phyloP scores from a whole-genome alignment of 2,888 invertebrate species.

The Drosophila kuntzei region DNA sequence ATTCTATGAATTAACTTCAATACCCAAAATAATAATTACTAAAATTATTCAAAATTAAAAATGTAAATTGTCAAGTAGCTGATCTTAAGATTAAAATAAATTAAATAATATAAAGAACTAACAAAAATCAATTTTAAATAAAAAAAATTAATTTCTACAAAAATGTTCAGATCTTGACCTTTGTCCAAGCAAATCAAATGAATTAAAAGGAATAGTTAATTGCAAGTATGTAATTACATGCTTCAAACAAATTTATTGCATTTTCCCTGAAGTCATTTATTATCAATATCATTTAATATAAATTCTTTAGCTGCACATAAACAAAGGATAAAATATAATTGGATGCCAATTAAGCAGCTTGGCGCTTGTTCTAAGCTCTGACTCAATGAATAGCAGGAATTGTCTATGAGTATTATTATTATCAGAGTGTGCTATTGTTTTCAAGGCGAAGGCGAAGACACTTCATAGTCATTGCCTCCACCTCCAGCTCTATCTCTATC shows the following conservation, averaged over 20 bases:
- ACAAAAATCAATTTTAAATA: too few species aligned
- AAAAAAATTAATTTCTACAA: too few species aligned
- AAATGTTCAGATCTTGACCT: too few species aligned
- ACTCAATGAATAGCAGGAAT: constrained; percentile 18
- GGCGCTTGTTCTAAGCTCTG: background rate
- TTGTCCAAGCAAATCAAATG: background rate
- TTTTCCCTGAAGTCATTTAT: background rate
- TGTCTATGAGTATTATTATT: constrained; percentile 22
- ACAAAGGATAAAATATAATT: constrained; percentile 28
- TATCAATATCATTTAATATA: constrained; percentile 13
- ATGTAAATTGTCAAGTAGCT: too few species aligned
- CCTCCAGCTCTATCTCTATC: too few species aligned
- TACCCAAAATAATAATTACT: too few species aligned
- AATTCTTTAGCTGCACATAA: constrained; percentile 5
- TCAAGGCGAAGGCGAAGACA: constrained; percentile 31
- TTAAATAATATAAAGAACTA: too few species aligned
- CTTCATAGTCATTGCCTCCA: background rate
- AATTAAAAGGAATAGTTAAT: background rate
- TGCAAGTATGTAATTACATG: background rate
- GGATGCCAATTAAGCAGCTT: constrained; percentile 25
- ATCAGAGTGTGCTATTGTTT: constrained; percentile 31
- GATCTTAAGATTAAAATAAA: too few species aligned
- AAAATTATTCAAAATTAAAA: too few species aligned
- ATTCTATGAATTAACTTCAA: too few species aligned
- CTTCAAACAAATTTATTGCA: background rate